Conservation (phyloP, 2,888 invertebrate species). For the Pandemis cinnamomeana region DNA sequence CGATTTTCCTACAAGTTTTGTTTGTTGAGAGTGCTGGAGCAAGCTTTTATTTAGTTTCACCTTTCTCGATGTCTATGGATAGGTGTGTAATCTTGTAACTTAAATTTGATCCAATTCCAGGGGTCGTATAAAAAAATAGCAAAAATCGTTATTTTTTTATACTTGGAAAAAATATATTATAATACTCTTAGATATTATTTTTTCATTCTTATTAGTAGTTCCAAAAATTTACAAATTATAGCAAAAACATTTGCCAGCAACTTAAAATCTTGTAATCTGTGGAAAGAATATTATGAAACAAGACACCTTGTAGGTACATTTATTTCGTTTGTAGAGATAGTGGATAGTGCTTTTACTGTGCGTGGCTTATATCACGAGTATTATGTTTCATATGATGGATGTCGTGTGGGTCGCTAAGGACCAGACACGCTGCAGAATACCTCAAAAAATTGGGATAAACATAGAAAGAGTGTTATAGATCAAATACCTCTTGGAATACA, state of each 20-base stretch:
- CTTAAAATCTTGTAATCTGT: not conserved
- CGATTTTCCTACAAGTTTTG: not conserved
- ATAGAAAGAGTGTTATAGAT: not conserved
- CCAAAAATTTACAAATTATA: too few relatives aligned
- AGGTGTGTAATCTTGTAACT: too few relatives aligned
- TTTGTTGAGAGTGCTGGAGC: not conserved
- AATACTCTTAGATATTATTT: too few relatives aligned
- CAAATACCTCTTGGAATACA: too few relatives aligned
- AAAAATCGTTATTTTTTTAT: too few relatives aligned
- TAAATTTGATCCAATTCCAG: too few relatives aligned
- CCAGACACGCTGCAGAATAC: not conserved
- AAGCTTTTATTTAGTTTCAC: too few relatives aligned
- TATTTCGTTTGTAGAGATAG: slow-evolving; percentile 18
- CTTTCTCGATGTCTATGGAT: too few relatives aligned
- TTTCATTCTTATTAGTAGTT: too few relatives aligned
- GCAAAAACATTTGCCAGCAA: too few relatives aligned
- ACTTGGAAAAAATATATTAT: too few relatives aligned
- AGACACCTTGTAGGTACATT: slow-evolving; percentile 3
- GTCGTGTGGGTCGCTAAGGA: slow-evolving; percentile 38
- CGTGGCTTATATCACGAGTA: slow-evolving; percentile 41
- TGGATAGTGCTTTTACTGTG: slow-evolving; percentile 43
- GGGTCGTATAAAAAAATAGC: too few relatives aligned
- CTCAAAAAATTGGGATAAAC: not conserved
- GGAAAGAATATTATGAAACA: not conserved
- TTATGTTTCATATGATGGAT: slow-evolving; percentile 56